Evolutionary conservation across 2,113 vertebrate genomes (phyloP).

Genomic region (Tor tambroides): DNA sequence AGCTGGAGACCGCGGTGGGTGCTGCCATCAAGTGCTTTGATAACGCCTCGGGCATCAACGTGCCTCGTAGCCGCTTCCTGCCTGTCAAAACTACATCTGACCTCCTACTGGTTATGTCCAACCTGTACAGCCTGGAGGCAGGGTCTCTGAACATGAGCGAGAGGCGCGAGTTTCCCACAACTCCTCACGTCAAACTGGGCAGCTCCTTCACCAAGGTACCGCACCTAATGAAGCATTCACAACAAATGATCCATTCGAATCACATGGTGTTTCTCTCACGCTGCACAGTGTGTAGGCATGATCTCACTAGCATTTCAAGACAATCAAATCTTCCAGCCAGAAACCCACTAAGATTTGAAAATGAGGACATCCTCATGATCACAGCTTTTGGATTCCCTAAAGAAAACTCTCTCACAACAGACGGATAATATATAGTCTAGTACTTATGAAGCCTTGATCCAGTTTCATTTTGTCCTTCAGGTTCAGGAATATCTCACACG

Average conservation of each 20-base stretch:
- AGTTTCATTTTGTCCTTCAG: slow-evolving; percentile 66
- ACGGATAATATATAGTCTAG: background rate
- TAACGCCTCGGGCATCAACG: slow-evolving; percentile 95
- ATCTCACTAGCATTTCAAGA: background rate
- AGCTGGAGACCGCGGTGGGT: slow-evolving; percentile 97
- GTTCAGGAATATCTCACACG: slow-evolving; percentile 95
- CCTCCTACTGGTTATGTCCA: slow-evolving; percentile 97
- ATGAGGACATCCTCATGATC: background rate
- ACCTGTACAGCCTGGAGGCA: slow-evolving; percentile 95
- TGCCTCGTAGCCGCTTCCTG: slow-evolving; percentile 96
- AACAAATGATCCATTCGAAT: background rate
- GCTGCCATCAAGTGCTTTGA: slow-evolving; percentile 98
- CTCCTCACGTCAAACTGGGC: slow-evolving; percentile 95
- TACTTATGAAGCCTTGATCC: background rate
- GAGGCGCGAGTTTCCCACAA: slow-evolving; percentile 93
- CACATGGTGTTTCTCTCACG: background rate
- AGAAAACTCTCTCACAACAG: background rate
- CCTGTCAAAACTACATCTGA: slow-evolving; percentile 98
- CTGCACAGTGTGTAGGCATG: background rate
- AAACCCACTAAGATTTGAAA: background rate
- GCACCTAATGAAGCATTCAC: background rate
- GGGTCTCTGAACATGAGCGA: slow-evolving; percentile 97
- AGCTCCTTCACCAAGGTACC: slow-evolving; percentile 97
- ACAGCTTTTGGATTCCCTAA: background rate
- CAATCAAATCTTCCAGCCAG: background rate